These are phyloP conservation scores for Linnaemya tessellans DNA, from an alignment of 2,888 invertebrate species.

Conservation along the genomic window DNA sequence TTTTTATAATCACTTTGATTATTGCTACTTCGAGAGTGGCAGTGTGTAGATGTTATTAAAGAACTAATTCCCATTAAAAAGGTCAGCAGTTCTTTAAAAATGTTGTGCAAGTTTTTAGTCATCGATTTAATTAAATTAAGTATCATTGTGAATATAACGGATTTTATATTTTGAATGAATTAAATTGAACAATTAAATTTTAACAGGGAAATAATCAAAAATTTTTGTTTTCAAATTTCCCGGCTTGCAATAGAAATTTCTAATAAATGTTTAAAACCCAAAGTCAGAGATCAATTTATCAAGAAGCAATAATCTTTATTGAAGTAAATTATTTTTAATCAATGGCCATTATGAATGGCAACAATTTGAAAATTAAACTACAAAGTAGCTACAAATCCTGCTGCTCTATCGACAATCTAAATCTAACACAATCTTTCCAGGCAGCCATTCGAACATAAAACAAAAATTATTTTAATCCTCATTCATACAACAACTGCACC, in stretches of 20 bases:
- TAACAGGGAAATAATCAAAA: no score
- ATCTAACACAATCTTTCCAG: constrained; percentile 55
- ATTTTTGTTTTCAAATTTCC: no score
- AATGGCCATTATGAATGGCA: constrained; percentile 49
- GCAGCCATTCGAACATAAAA: neutral
- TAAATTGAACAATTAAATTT: no score
- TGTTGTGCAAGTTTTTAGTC: constrained; percentile 6
- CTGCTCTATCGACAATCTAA: constrained; percentile 35
- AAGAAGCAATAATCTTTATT: constrained; percentile 51
- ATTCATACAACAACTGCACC: neutral
- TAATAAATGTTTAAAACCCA: neutral
- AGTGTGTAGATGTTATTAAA: constrained; percentile 31
- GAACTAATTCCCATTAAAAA: constrained; percentile 14
- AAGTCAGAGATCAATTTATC: constrained; percentile 35
- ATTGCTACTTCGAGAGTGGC: neutral
- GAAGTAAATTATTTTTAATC: constrained; percentile 52
- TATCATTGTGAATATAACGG: neutral
- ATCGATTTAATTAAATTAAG: neutral
- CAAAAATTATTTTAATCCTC: constrained; percentile 33
- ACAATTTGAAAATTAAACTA: constrained; percentile 65
- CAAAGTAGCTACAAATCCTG: constrained; percentile 65
- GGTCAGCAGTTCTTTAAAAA: constrained; percentile 20
- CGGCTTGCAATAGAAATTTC: neutral
- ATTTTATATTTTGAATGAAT: no score
- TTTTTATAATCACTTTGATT: constrained; percentile 24